Evolutionary conservation across 92 coral and sea anemone genomes (phyloP), one percentile per base, ranked within the genome.

Genomic region (Porites lobata): DNA sequence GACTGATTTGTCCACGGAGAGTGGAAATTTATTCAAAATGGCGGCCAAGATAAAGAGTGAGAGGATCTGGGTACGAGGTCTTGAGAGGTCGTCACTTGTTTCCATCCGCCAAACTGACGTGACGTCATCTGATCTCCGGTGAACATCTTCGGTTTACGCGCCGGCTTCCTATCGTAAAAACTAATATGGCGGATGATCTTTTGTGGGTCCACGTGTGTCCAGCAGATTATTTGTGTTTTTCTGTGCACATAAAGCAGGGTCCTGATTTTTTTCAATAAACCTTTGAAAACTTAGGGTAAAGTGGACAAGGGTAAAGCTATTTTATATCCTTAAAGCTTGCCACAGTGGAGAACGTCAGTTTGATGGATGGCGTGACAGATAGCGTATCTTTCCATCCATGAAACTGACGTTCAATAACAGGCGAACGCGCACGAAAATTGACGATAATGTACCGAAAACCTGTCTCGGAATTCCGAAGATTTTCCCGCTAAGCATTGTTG

Each of bases 401-500:
- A 79, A 67, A 79, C 72, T 79, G 85, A 67, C 85, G 75, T 76
- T 73, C 66, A 10, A 20, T 56, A 9, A 54, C 19, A 9, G 47
- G 67, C 14, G 67, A 50, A n/a, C 66, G 80, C 9, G 52, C 80
- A 7, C 65, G 50, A 22, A 21, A 20, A 58, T 76, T 7, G 12
- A 21, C 80, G 67, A 56, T 8, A 58, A 76, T 19, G 11, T 56
- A 24, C 80, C 80, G 62, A 76, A 76, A 12, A 8, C 5, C 21
- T 24, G 21, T 1, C 75, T 80, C 85, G 75, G 24, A 50, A 12
- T 81, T 81, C 1, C 85, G 63, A 32, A 51, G 50, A 52, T 22
- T 62, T 81, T 81, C 85, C 85, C 85, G 76, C 85, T 8, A 81
- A 24, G 76, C 76, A 50, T 50, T 50, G 65, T 67, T 67, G 65